Evolutionary conservation across 2,888 invertebrate species (phyloP).

Genomic region (Caenorhabditis sp.): DNA sequence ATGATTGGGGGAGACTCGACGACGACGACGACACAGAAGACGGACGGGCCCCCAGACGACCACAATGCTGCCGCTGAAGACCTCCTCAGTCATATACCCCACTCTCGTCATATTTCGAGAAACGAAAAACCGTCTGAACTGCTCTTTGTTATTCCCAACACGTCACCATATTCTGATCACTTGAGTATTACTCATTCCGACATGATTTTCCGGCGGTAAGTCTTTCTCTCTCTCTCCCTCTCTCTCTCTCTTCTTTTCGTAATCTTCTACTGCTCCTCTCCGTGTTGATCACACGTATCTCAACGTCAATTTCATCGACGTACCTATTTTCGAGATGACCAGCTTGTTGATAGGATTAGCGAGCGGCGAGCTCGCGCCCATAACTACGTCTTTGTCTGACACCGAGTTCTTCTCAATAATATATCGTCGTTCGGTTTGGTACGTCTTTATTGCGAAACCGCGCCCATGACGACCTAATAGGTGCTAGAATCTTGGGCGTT

Average conservation of each 20-base stretch:
- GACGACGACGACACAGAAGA: slow-evolving; percentile 56
- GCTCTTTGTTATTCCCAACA: neutral
- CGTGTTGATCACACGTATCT: slow-evolving; percentile 23
- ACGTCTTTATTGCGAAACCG: neutral
- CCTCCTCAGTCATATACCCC: slow-evolving; percentile 47
- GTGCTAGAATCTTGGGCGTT: slow-evolving; percentile 25
- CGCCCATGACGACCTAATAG: neutral
- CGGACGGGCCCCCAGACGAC: slow-evolving; percentile 34
- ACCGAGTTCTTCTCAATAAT: neutral
- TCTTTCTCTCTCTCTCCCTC: slow-evolving; percentile 15
- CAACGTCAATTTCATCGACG: slow-evolving; percentile 16
- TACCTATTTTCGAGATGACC: slow-evolving; percentile 30
- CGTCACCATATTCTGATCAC: neutral
- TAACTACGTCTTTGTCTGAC: slow-evolving; percentile 16
- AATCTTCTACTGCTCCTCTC: slow-evolving; percentile 12
- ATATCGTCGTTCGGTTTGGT: neutral
- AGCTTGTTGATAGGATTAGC: slow-evolving; percentile 38
- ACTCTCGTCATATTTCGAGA: too few relatives aligned
- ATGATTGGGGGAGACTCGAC: slow-evolving; percentile 67
- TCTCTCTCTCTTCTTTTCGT: too few relatives aligned
- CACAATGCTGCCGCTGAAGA: slow-evolving; percentile 57
- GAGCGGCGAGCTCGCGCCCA: neutral
- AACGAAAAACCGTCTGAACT: slow-evolving; percentile 3
- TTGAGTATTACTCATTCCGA: slow-evolving; percentile 15
- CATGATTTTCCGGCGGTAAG: slow-evolving; percentile 18